phyloP scores from a whole-genome alignment of 2,888 invertebrate species.

The Orgyia antiqua region DNA sequence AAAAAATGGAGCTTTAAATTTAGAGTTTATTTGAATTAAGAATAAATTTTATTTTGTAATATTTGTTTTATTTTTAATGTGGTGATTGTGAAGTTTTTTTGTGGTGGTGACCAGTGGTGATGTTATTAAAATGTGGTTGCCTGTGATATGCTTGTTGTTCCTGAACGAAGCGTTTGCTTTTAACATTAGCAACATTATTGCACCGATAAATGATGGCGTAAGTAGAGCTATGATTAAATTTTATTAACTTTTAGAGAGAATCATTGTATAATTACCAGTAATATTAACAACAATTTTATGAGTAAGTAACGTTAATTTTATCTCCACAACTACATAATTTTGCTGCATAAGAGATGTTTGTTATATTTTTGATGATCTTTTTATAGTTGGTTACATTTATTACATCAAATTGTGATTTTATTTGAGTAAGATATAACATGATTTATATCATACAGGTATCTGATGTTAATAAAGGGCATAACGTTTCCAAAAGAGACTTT shows the following conservation, averaged over 20 bases:
- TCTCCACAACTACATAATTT: constrained; percentile 8
- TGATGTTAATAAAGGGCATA: too few relatives aligned
- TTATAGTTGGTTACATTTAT: too few relatives aligned
- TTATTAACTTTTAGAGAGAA: too few relatives aligned
- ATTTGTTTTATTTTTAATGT: not conserved
- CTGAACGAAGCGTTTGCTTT: constrained; percentile 46
- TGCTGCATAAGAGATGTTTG: too few relatives aligned
- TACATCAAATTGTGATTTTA: not conserved
- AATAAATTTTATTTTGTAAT: not conserved
- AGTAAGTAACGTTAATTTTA: constrained; percentile 12
- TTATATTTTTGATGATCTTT: too few relatives aligned
- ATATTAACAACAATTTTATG: constrained; percentile 9
- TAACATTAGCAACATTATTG: constrained; percentile 44
- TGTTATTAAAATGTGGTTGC: constrained; percentile 62
- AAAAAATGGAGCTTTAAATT: constrained; percentile 13
- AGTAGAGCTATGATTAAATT: constrained; percentile 34
- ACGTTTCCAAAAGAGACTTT: too few relatives aligned
- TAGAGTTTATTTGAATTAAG: not conserved
- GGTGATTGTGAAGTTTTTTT: constrained; percentile 23
- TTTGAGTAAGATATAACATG: too few relatives aligned
- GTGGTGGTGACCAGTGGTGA: constrained; percentile 40
- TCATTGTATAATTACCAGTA: constrained; percentile 14
- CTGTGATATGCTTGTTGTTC: constrained; percentile 52
- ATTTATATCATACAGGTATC: too few relatives aligned
- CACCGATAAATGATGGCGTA: constrained; percentile 45